These are phyloP conservation scores for Liodrosophila aerea DNA, from an alignment of 2,888 invertebrate genomes.

Conservation along the genomic window DNA sequence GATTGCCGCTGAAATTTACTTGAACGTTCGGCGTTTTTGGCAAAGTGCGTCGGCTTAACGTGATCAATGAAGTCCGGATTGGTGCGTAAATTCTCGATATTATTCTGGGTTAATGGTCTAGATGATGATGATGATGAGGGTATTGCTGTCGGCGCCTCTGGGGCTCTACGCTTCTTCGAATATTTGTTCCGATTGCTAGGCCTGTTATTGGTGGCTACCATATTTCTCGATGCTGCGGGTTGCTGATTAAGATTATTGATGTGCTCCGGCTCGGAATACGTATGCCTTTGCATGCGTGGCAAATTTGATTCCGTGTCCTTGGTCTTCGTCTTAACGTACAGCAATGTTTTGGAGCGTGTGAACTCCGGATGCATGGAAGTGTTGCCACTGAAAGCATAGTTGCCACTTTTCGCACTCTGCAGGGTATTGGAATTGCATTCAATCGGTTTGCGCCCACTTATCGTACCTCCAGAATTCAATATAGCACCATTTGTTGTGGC, in stretches of 20 bases:
- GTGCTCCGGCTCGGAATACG: constrained; percentile 89
- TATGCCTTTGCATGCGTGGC: constrained; percentile 51
- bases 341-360: constrained; percentile 59
- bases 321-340: constrained; percentile 45
- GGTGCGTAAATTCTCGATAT: constrained; percentile 12
- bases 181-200: constrained; percentile 82
- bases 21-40: constrained; percentile 80
- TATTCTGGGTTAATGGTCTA: not conserved
- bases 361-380: constrained; percentile 31
- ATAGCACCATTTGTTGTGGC: constrained; percentile 92
- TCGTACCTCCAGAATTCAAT: constrained; percentile 91
- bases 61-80: constrained; percentile 58
- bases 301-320: constrained; percentile 39
- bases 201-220: constrained; percentile 24
- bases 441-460: constrained; percentile 86
- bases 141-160: constrained; percentile 79
- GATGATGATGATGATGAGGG: constrained; percentile 1
- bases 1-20: constrained; percentile 82
- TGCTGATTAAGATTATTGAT: constrained; percentile 31
- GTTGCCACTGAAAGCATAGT: not conserved
- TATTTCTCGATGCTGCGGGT: not conserved
- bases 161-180: constrained; percentile 89
- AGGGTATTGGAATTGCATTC: constrained; percentile 18
- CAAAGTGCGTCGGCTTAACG: constrained; percentile 86
- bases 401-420: constrained; percentile 14